Evolutionary conservation across 2,888 invertebrate genomes (phyloP).

Genomic region (Cosmia trapezina): DNA sequence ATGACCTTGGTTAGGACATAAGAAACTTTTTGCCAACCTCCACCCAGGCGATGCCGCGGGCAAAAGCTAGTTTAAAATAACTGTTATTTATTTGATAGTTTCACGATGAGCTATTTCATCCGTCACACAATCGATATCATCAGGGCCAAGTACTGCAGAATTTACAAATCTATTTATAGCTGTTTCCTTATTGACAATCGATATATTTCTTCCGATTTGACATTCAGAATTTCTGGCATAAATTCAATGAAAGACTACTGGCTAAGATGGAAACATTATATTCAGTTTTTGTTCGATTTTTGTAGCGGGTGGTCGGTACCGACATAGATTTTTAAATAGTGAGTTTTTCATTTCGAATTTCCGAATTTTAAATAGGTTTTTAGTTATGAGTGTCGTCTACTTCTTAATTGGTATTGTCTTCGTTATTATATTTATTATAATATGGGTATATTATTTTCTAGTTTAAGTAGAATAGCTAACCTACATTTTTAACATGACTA

Average conservation of each 20-base stretch:
- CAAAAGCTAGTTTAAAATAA: background rate
- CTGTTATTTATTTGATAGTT: slow-evolving; percentile 20
- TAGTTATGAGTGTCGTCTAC: slow-evolving; percentile 27
- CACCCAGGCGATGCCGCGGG: too few relatives aligned
- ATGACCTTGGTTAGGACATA: too few relatives aligned
- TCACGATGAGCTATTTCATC: slow-evolving; percentile 6
- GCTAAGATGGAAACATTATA: background rate
- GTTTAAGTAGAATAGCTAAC: slow-evolving; percentile 29
- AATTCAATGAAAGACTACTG: slow-evolving; percentile 59
- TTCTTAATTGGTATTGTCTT: slow-evolving; percentile 39
- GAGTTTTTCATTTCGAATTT: slow-evolving; percentile 44
- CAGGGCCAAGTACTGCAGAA: slow-evolving; percentile 47
- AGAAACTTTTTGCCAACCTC: too few relatives aligned
- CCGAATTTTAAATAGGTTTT: slow-evolving; percentile 1
- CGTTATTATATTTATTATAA: slow-evolving; percentile 44
- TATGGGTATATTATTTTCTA: slow-evolving; percentile 56
- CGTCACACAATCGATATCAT: background rate
- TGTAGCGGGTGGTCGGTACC: slow-evolving; percentile 30
- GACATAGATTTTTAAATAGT: slow-evolving; percentile 39
- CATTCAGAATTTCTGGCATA: slow-evolving; percentile 64
- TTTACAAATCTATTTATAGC: slow-evolving; percentile 58
- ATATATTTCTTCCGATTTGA: slow-evolving; percentile 32
- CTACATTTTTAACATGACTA: background rate
- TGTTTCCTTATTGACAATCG: slow-evolving; percentile 65
- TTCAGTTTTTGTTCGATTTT: slow-evolving; percentile 43